Base-by-base conservation (phyloP, 2,888 invertebrate species). In the Cantharis rustica region DNA sequence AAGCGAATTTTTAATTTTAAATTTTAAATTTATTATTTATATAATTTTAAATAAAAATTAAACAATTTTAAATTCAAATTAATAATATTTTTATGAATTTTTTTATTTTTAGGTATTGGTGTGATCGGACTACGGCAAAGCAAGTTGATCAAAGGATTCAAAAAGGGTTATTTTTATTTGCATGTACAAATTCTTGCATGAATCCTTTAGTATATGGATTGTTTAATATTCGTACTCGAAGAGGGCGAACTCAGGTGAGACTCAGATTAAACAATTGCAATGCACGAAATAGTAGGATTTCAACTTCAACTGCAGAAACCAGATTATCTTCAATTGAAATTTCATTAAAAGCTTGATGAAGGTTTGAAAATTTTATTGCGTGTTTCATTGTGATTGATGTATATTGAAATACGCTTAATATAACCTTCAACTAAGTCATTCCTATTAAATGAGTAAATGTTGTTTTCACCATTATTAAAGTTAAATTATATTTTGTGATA, bases 161-260 rank as follows among this genome's bases (percentile, higher is more conserved):
- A 87, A 94, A 93, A 84, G 95, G 92, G 0, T 91, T 98, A 84
- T 98, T 98, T 89, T 90, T 98, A 78, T 98, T 98, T 87, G 98
- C 98, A 10, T 96, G 97, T 82, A 96, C 98, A 61, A 98, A 98
- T 88, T 98, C 98, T 3, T 97, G 98, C 87, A 95, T 98, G 89
- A 98, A 98, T 89, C 98, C 98, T 3, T 93, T 98, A 79, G 97
- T 98, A 23, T 98, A 98, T 86, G 98, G 98, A 0, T 91, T 93
- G 15, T 97, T 96, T 87, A 95, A 96, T 87, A 94, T 95, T 81
- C 89, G 94, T 16, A 90, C 91, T 85, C 87, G 90, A 17, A 81
- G 86, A 47, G 64, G 74, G 13, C 69, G 77, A 10, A 82, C 79
- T 61, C 88, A 88, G 86, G 89, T 88, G 86, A 88, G 88, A 81